Percentiles rank a stretch among this genome's conserved stretches.
Evolutionary conservation across 2,888 invertebrate genomes (phyloP).

Genomic region (Drosophila stalkeri): DNA sequence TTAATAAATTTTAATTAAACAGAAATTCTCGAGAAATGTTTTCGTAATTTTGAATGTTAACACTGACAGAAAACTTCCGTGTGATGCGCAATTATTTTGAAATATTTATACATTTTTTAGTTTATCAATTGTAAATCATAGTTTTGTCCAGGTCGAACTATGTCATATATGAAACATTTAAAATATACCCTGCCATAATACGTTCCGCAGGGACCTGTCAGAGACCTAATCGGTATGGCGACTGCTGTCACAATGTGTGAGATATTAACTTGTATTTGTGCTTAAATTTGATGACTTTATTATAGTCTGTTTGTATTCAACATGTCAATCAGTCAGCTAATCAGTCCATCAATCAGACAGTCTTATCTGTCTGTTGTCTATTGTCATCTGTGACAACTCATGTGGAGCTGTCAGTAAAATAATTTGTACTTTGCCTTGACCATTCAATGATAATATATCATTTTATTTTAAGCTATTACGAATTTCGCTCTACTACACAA

Average conservation of each 20-base stretch:
- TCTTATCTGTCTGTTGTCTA: slow-evolving; percentile 9
- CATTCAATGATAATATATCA: neutral
- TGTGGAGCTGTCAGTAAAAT: neutral
- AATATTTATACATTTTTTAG: slow-evolving; percentile 7
- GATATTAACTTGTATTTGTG: slow-evolving; percentile 24
- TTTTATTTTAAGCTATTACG: neutral
- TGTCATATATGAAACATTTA: slow-evolving; percentile 8
- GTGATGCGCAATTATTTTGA: slow-evolving; percentile 15
- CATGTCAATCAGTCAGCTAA: slow-evolving; percentile 19
- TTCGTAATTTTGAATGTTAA: neutral
- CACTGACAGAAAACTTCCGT: neutral
- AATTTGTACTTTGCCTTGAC: neutral
- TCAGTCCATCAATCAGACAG: slow-evolving; percentile 5
- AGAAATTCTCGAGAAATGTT: neutral
- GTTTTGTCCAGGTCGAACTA: slow-evolving; percentile 10
- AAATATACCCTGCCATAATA: slow-evolving; percentile 38
- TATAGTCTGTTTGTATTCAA: slow-evolving; percentile 12
- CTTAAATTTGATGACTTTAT: slow-evolving; percentile 31
- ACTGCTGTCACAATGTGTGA: slow-evolving; percentile 21
- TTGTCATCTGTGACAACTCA: slow-evolving; percentile 7
- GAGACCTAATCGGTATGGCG: slow-evolving; percentile 39
- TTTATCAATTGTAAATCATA: slow-evolving; percentile 1
- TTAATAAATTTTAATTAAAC: neutral
- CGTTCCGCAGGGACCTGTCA: slow-evolving; percentile 49
- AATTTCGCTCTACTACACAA: neutral